Conservation (phyloP, 2,797 vertebrate genomes). For the Buphagus erythrorhynchus region DNA sequence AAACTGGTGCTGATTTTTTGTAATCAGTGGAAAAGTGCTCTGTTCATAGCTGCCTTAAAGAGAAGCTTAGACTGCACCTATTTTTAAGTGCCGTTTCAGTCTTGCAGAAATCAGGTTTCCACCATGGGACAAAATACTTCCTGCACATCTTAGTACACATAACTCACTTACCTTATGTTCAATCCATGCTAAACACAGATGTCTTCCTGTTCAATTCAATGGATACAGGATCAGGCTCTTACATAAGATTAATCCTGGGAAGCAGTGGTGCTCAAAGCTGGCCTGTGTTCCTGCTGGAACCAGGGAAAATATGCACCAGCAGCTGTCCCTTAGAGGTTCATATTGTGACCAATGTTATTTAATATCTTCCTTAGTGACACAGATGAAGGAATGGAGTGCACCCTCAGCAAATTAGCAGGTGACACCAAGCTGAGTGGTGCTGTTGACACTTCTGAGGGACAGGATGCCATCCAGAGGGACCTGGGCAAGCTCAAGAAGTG, state of each 20-base stretch:
- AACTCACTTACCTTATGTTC: neutral
- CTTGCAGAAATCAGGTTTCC: neutral
- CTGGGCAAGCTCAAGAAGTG: rapidly evolving
- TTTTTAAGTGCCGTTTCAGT: neutral
- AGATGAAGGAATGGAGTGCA: neutral
- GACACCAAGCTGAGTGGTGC: neutral
- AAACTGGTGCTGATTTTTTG: conserved; percentile 8
- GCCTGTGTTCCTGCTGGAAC: neutral
- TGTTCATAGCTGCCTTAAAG: conserved; percentile 57
- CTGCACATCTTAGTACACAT: neutral
- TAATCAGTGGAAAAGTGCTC: neutral
- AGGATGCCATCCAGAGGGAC: neutral
- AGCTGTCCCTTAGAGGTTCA: neutral
- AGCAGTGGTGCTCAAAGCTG: neutral
- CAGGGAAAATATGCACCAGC: neutral
- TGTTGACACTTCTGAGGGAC: neutral
- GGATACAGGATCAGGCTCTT: neutral
- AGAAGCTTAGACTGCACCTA: neutral
- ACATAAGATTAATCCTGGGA: neutral
- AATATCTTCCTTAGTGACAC: neutral
- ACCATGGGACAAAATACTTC: neutral
- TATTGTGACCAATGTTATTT: neutral
- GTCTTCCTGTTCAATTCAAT: neutral
- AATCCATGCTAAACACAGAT: neutral
- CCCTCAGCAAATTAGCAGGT: neutral